Evolutionary conservation across 2,888 invertebrate species (phyloP).

Genomic region (Standfussiana lucernea): DNA sequence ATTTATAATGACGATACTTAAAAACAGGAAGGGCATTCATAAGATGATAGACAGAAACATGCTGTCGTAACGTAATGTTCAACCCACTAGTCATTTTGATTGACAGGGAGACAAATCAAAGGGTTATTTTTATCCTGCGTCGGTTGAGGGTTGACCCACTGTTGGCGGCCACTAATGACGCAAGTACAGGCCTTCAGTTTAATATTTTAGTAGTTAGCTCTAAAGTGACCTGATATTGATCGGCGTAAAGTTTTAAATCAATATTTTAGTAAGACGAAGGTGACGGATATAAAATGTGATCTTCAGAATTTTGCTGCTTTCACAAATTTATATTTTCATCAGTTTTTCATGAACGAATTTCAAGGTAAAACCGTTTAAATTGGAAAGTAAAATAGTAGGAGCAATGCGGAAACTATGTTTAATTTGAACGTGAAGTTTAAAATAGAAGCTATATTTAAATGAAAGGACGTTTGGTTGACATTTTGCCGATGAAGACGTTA

Average conservation of each 20-base stretch:
- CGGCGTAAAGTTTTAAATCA: slow-evolving; percentile 44
- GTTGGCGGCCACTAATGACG: slow-evolving; percentile 75
- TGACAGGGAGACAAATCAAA: slow-evolving; percentile 70
- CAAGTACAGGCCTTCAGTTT: slow-evolving; percentile 74
- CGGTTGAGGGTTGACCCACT: slow-evolving; percentile 72
- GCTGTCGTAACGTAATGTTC: slow-evolving; percentile 15
- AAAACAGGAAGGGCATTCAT: slow-evolving; percentile 37
- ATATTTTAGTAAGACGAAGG: slow-evolving; percentile 49
- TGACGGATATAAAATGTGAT: slow-evolving; percentile 16
- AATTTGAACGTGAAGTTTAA: slow-evolving; percentile 13
- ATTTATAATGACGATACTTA: slow-evolving; percentile 20
- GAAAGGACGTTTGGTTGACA: slow-evolving; percentile 1
- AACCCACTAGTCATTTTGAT: slow-evolving; percentile 60
- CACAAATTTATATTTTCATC: slow-evolving; percentile 4
- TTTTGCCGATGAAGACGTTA: neutral
- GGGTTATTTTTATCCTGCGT: slow-evolving; percentile 72
- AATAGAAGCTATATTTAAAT: slow-evolving; percentile 8
- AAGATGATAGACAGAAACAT: slow-evolving; percentile 10
- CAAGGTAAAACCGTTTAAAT: neutral
- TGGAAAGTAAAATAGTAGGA: slow-evolving; percentile 2
- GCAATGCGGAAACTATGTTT: slow-evolving; percentile 20
- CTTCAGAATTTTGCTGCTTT: slow-evolving; percentile 3
- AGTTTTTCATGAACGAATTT: neutral
- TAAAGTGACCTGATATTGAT: slow-evolving; percentile 42
- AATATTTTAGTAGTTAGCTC: slow-evolving; percentile 63